Conservation (phyloP, 2,113 vertebrate genomes). For the Leptocoma aspasia region DNA sequence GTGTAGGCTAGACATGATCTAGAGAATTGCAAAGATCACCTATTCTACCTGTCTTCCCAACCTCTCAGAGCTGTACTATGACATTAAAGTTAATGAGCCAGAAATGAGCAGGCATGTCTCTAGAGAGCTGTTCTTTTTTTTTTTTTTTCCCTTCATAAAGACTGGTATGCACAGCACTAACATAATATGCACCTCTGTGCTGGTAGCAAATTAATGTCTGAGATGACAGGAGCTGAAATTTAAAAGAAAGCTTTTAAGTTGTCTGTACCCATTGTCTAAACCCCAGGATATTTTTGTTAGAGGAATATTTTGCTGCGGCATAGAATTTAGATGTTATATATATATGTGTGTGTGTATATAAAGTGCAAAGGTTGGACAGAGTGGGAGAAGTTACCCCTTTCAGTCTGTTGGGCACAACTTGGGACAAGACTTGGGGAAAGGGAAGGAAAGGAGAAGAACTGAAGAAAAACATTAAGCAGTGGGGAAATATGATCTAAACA, state of each 20-base stretch:
- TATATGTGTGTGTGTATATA: background rate
- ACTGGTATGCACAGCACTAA: background rate
- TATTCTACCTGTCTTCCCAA: background rate
- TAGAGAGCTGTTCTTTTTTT: background rate
- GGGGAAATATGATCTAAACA: background rate
- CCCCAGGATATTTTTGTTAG: background rate
- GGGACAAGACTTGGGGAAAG: background rate
- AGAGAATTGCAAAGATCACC: background rate
- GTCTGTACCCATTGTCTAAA: background rate
- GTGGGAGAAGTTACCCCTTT: background rate
- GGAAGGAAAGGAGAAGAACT: background rate
- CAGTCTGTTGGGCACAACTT: background rate
- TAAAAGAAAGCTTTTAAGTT: background rate
- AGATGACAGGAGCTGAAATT: background rate
- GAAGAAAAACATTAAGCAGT: background rate
- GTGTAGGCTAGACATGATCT: background rate
- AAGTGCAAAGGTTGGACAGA: background rate
- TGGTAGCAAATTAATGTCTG: background rate
- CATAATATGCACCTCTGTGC: background rate
- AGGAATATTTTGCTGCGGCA: background rate
- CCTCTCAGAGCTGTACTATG: background rate
- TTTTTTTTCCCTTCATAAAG: background rate
- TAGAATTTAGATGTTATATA: background rate
- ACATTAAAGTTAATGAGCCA: background rate
- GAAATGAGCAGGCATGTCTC: background rate